Percentiles rank a stretch among this genome's conserved stretches.
phyloP scores from a whole-genome alignment of 2,888 invertebrate genomes.

The Scaptomyza reducta region DNA sequence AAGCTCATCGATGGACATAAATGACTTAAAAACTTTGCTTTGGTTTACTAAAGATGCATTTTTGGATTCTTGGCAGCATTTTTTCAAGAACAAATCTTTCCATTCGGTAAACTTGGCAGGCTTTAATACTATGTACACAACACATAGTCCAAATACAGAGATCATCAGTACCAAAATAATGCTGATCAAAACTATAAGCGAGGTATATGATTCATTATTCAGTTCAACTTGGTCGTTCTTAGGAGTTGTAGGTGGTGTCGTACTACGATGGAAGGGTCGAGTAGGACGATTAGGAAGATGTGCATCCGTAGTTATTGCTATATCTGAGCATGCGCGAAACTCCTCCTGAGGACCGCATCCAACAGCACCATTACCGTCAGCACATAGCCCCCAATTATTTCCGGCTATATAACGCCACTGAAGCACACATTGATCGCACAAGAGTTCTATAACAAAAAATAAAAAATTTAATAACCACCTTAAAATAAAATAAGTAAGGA shows the following conservation, averaged over 20 bases:
- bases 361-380: conserved; percentile 90
- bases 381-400: conserved; percentile 92
- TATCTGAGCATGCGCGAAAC: conserved; percentile 93
- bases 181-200: conserved; percentile 24
- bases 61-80: conserved; percentile 47
- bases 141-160: conserved; percentile 15
- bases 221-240: conserved; percentile 37
- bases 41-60: conserved; percentile 18
- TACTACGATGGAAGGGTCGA: conserved; percentile 75
- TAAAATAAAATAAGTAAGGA: no score
- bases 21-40: conserved; percentile 26
- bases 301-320: conserved; percentile 87
- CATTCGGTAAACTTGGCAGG: conserved; percentile 28
- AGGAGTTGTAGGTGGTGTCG: conserved; percentile 59
- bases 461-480: no score
- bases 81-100: conserved; percentile 24
- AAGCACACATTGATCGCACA: conserved; percentile 92
- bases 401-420: conserved; percentile 96
- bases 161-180: conserved; percentile 29
- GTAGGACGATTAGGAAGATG: conserved; percentile 84
- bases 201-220: conserved; percentile 3
- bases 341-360: conserved; percentile 96
- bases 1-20: conserved; percentile 15
- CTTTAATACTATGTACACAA: conserved; percentile 24
- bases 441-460: conserved; percentile 84